A percentile compares a stretch with the other conserved stretches of the same genome.
These are phyloP conservation scores for Theristus sp. DNA, from an alignment of 2,888 invertebrate genomes.

Conservation along the genomic window DNA sequence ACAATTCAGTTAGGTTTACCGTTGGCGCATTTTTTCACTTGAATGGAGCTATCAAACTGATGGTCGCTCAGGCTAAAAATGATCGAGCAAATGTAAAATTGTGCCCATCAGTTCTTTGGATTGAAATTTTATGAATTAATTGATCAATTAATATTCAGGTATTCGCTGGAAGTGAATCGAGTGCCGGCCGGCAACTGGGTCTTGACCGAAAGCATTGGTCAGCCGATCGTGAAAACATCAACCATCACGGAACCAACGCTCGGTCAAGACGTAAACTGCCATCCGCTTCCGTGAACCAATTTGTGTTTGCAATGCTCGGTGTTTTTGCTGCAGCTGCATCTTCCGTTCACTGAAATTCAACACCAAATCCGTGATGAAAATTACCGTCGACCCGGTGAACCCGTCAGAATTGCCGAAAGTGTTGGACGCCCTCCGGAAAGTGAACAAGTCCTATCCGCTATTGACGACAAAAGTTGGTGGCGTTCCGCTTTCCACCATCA, in stretches of 20 bases:
- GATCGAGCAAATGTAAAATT: too few species aligned
- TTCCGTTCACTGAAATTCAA: slow-evolving; percentile 90
- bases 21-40: too few species aligned
- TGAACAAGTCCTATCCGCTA: slow-evolving; percentile 93
- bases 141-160: too few species aligned
- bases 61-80: too few species aligned
- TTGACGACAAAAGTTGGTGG: slow-evolving; percentile 60
- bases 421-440: slow-evolving; percentile 91
- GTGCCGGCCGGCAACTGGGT: slow-evolving; percentile 99
- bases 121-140: not conserved
- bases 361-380: slow-evolving; percentile 93
- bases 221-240: slow-evolving; percentile 91
- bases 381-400: slow-evolving; percentile 95
- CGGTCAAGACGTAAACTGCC: slow-evolving; percentile 68
- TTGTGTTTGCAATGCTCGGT: too few species aligned
- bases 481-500: too few species aligned
- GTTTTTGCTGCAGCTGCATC: slow-evolving; percentile 44
- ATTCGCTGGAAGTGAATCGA: slow-evolving; percentile 77
- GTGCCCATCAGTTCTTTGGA: too few species aligned
- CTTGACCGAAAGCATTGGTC: slow-evolving; percentile 90
- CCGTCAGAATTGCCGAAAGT: slow-evolving; percentile 97
- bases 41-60: too few species aligned
- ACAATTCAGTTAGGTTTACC: too few species aligned
- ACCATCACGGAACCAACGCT: slow-evolving; percentile 67
- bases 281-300: slow-evolving; percentile 96